These are phyloP conservation scores for Dromas ardeola DNA, from an alignment of 2,113 vertebrate species.

Conservation along the genomic window DNA sequence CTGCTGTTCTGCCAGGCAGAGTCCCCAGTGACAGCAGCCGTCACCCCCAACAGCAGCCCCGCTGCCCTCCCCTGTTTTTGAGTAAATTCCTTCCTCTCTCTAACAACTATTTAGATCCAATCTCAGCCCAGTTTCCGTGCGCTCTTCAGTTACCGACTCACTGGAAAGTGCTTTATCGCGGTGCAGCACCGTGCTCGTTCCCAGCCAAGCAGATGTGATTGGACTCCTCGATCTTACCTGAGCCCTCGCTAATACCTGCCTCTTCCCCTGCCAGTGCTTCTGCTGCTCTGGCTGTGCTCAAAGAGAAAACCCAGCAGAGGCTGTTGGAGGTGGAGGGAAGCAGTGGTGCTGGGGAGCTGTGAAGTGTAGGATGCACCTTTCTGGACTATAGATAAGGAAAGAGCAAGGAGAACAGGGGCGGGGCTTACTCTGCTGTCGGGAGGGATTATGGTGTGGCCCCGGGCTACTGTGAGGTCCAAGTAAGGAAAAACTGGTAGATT, in stretches of 20 bases:
- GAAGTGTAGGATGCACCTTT: too few relatives aligned
- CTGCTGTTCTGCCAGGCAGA: too few relatives aligned
- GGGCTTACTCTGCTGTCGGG: not conserved
- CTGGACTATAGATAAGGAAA: not conserved
- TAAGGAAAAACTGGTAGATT: not conserved
- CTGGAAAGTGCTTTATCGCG: not conserved
- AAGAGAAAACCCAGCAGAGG: accelerated
- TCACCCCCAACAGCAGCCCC: not conserved
- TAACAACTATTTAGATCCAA: accelerated
- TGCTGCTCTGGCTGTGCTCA: not conserved
- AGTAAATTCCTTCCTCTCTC: not conserved
- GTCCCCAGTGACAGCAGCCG: accelerated
- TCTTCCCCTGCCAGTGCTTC: accelerated
- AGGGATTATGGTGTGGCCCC: not conserved
- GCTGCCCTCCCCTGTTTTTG: not conserved
- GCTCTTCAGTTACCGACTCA: not conserved
- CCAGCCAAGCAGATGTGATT: not conserved
- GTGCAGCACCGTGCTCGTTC: not conserved
- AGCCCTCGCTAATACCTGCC: accelerated
- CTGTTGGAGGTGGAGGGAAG: not conserved
- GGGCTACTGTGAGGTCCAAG: accelerated
- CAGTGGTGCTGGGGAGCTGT: not conserved
- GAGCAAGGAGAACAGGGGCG: not conserved
- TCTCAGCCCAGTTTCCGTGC: too few relatives aligned
- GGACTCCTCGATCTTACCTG: not conserved